phyloP scores from a whole-genome alignment of 2,888 invertebrate genomes.

The Drosophila tripunctata region DNA sequence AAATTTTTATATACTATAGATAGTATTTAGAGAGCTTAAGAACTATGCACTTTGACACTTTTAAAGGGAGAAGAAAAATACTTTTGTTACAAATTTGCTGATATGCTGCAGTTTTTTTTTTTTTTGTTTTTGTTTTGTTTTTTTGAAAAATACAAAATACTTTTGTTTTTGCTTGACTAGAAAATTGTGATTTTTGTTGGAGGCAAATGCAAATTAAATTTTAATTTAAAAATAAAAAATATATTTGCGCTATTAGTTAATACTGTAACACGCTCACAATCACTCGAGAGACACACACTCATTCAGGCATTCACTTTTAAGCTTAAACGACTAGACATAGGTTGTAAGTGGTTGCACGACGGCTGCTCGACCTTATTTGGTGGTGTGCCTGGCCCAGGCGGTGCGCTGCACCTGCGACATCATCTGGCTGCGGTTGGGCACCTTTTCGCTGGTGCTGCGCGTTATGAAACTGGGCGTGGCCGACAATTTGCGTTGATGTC shows the following conservation, averaged over 20 bases:
- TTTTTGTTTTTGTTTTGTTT: slow-evolving; percentile 4
- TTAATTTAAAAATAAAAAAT: too few relatives aligned
- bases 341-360: slow-evolving; percentile 33
- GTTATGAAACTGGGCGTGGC: slow-evolving; percentile 89
- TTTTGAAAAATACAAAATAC: slow-evolving; percentile 43
- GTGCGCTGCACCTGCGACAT: slow-evolving; percentile 93
- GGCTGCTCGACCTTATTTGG: slow-evolving; percentile 86
- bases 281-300: slow-evolving; percentile 14
- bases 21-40: slow-evolving; percentile 26
- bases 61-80: slow-evolving; percentile 49
- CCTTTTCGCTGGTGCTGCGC: slow-evolving; percentile 93
- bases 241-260: slow-evolving; percentile 58
- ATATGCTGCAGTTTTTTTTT: slow-evolving; percentile 44
- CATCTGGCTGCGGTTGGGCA: slow-evolving; percentile 93
- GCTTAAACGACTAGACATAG: slow-evolving; percentile 34
- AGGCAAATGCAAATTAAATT: slow-evolving; percentile 42
- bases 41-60: slow-evolving; percentile 46
- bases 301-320: slow-evolving; percentile 3
- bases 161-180: slow-evolving; percentile 51
- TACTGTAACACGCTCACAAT: slow-evolving; percentile 48
- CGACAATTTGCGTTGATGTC: slow-evolving; percentile 84
- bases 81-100: slow-evolving; percentile 30
- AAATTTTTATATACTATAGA: not conserved
- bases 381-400: slow-evolving; percentile 94
- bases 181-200: too few relatives aligned